Evolutionary conservation across 2,888 invertebrate genomes (phyloP), one percentile per base, ranked within the genome.

Genomic region (Proisotoma minuta): DNA sequence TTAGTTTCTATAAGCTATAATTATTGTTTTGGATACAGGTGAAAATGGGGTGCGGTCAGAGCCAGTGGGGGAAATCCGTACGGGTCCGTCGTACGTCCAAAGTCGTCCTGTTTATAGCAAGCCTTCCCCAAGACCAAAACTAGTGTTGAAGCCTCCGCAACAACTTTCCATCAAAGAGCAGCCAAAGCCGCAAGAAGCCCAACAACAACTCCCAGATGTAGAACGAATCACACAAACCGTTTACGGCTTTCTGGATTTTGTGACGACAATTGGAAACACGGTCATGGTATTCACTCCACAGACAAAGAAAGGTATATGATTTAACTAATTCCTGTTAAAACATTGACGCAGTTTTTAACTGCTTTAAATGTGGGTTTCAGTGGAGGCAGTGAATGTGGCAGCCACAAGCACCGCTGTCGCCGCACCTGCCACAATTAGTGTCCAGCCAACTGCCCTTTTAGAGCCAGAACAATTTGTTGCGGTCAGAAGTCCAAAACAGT

Each of bases 271-370:
- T 75, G 93, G 91, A 66, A 91, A 92, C 77, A 94, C 94, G 15
- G 88, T 94, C 57, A 94, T 94, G 91, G 87, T 94, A 34, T 94
- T 94, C 78, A 93, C 92, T 0, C 94, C 94, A 0, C 87, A 91
- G 74, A 91, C 73, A 2, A 70, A 72, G 62, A 71, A 73, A 63
- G 72, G 71, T 73, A 47, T 34, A 22, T 20, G 1, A 23, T 22
- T 43, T 52, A 43, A 22, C 2, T 27, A 27, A 18, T 34, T 24
- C 10, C 39, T n/a, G n/a, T n/a, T n/a, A 50, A 28, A 10, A 10
- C 5, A 34, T n/a, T n/a, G n/a, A n/a, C n/a, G n/a, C n/a, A n/a
- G n/a, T n/a, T n/a, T n/a, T n/a, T n/a, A n/a, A n/a, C n/a, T n/a
- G n/a, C n/a, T n/a, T n/a, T n/a, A n/a, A n/a, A n/a, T n/a, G n/a